Conservation (phyloP, 2,113 vertebrate species). For the Harpagus bidentatus region DNA sequence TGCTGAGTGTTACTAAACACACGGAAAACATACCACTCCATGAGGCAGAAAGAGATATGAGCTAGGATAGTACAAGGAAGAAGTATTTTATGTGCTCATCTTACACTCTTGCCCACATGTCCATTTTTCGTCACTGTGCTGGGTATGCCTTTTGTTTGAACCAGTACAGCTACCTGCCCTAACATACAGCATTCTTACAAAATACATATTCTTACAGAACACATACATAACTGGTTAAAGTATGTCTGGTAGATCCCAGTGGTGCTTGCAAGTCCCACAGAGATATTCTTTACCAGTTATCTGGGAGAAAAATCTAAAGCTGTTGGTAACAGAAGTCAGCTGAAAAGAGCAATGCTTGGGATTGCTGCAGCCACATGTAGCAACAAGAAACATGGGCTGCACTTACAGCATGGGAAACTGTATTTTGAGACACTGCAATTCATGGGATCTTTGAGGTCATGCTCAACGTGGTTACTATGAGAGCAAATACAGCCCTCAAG, state of each 20-base stretch:
- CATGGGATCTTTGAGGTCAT: not conserved
- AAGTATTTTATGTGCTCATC: not conserved
- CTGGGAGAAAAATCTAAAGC: not conserved
- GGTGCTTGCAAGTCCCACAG: not conserved
- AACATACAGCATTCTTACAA: not conserved
- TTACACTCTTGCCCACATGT: not conserved
- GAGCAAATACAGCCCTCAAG: not conserved
- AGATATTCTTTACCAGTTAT: not conserved
- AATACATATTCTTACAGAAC: not conserved
- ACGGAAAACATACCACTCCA: not conserved
- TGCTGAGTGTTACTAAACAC: not conserved
- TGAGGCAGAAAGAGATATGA: not conserved
- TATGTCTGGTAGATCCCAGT: not conserved
- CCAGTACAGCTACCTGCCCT: not conserved
- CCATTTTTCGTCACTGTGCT: not conserved
- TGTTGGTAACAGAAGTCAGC: not conserved
- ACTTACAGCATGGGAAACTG: not conserved
- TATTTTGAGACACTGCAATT: not conserved
- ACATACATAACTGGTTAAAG: not conserved
- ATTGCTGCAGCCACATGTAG: not conserved
- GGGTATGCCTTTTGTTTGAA: not conserved
- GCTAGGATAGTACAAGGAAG: not conserved
- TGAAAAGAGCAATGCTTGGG: not conserved
- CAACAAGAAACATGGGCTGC: not conserved
- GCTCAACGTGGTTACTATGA: not conserved